Percentiles rank a stretch among this genome's conserved stretches.
Conservation (phyloP, 2,113 vertebrate genomes). For the Poicephalus gulielmi region DNA sequence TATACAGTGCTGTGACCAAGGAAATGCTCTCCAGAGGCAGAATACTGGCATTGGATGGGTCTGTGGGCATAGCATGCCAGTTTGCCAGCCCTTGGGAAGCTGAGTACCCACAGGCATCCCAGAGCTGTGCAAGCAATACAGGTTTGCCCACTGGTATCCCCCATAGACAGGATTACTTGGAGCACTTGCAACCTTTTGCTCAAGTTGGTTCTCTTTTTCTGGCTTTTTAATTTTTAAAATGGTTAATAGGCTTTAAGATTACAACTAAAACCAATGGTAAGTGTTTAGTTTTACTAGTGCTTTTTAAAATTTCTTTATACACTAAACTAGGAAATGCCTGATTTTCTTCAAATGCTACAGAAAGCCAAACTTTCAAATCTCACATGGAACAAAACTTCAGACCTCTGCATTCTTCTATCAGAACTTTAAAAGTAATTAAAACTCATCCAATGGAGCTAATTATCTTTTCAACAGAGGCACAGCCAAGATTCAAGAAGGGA, state of each 20-base stretch:
- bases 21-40: neutral
- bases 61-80: accelerated
- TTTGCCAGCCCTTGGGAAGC: neutral
- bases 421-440: constrained; percentile 11
- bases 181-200: neutral
- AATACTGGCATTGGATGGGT: accelerated
- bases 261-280: neutral
- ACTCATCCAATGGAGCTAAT: neutral
- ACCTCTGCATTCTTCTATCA: neutral
- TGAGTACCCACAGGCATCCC: accelerated
- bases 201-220: neutral
- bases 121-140: accelerated
- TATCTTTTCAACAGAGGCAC: constrained; percentile 1
- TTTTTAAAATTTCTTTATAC: neutral
- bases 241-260: neutral
- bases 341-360: neutral
- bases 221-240: neutral
- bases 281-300: neutral
- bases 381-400: neutral
- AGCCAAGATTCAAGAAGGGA: neutral
- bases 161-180: too few species aligned
- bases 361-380: neutral
- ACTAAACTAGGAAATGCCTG: neutral
- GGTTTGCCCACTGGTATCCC: accelerated
- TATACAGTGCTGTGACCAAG: too few species aligned